Evolutionary conservation across 2,888 invertebrate genomes (phyloP), one percentile per base, ranked within the genome.

Genomic region (Calameuta pallipes): DNA sequence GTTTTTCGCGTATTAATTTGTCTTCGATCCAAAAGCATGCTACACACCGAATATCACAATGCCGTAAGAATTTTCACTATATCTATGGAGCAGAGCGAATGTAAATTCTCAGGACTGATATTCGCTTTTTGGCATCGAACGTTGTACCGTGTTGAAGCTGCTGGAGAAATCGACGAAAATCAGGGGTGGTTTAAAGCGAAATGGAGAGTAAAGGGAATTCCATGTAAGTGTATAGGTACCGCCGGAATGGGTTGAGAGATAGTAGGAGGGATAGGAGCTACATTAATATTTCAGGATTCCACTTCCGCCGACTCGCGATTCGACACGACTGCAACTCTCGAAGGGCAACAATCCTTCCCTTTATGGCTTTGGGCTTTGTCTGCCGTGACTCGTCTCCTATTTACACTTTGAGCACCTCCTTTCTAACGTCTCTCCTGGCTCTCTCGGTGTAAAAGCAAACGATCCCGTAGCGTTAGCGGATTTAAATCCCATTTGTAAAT

Each of bases 201-300:
- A 75, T 4, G 34, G 74, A 75, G 75, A 31, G 75, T 33, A 71
- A 56, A 41, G 9, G 75, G 34, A 71, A 76, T 41, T 41, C 6
- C 41, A 15, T 15, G 41, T 41, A 15, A 15, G 41, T 41, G 41
- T 41, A 41, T 41, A 41, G 41, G 15, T 15, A 41, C 15, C 15
- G 15, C 15, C 15, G 15, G n/a, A 71, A 76, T 70, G 35, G 69
- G 30, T 69, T 77, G 76, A 75, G 76, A 36, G 69, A 83, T 79
- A 79, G 74, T 80, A 79, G 71, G 74, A 78, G 80, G 76, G 79
- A 69, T 79, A 80, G 82, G 80, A 82, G 83, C 81, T 79, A 81
- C 83, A 83, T 86, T 84, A 86, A 87, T 87, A 87, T 86, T 87
- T 87, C 85, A 87, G 80, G 82, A 84, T 85, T 84, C 81, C 85